Evolutionary conservation across 2,113 vertebrate species (phyloP).

Genomic region (Delphinapterus leucas): DNA sequence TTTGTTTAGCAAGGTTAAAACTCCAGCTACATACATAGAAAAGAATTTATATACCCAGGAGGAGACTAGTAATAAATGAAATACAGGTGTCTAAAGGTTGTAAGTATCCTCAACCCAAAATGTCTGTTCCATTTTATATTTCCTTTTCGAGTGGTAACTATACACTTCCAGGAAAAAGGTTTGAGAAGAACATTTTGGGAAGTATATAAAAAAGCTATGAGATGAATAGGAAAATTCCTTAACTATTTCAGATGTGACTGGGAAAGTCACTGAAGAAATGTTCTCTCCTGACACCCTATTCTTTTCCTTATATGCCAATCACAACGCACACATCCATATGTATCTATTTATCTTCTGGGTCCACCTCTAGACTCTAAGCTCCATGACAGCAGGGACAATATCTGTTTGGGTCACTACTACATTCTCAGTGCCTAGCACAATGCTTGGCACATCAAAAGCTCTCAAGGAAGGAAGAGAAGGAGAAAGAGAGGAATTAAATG

Average conservation of each 20-base stretch:
- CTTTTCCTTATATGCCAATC: not conserved
- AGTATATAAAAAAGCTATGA: not conserved
- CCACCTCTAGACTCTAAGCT: not conserved
- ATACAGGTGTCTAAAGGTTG: not conserved
- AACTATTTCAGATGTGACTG: not conserved
- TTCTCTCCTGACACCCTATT: not conserved
- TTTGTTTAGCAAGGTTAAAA: conserved; percentile 9
- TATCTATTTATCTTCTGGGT: not conserved
- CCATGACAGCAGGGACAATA: not conserved
- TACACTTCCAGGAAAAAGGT: conserved; percentile 16
- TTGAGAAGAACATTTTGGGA: not conserved
- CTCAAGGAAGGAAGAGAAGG: not conserved
- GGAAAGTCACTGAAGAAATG: not conserved
- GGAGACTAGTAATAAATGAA: not conserved
- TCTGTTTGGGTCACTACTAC: not conserved
- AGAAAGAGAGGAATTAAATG: not conserved
- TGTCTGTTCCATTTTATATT: conserved; percentile 27
- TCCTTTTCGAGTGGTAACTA: conserved; percentile 8
- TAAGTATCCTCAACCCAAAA: not conserved
- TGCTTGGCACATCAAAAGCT: not conserved
- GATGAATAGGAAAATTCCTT: not conserved
- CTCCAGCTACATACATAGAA: not conserved
- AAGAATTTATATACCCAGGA: not conserved
- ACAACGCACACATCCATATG: not conserved
- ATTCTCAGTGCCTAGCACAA: not conserved